Base-by-base conservation (phyloP, 2,113 vertebrate species). In the Macaca mulatta region DNA sequence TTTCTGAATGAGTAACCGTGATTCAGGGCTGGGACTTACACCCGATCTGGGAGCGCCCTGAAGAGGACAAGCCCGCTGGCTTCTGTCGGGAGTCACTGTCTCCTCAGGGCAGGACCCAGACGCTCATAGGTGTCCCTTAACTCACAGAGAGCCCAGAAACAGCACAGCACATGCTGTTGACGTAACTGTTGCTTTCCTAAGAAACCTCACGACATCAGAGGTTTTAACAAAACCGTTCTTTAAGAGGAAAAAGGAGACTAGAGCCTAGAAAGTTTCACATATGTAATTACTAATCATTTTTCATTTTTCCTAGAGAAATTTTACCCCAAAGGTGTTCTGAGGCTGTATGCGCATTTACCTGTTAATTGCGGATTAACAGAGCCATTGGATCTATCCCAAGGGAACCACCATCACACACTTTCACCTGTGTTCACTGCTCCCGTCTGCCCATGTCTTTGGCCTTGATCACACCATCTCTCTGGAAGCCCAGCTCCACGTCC, bases 71-170 rank as follows among this genome's bases (percentile, higher is more conserved):
- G 40, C 35, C 0, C 0, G 30, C 35, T 2, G 61, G 55, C 13
- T 5, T 50, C 64, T 75, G 30, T 25, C 0, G 0, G 48, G 27
- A 2, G 16, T 10, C 3, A 6, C 17, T 5, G 0, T 8, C 14
- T 77, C 35, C 84, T 86, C 25, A 3, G 8, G n/a, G 72, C 13
- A 2, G 61, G 48, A 12, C 57, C 1, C n/a, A 13, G 0, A 0
- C 2, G 30, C 48, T 23, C n/a, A 0, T 50, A 11, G 2, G 1
- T 35, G n/a, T 18, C 11, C 0, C 0, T 0, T 2, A 25, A 8
- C 3, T 11, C 45, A 18, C 22, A 6, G 72, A 6, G 72, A 20
- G 27, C n/a, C 45, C n/a, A 30, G 18, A 12, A 22, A 5, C 4
- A 40, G 69, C 6, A 4, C 25, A 4, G 10, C 8, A 4, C 25